These are phyloP conservation scores for Batillaria attramentaria DNA, from an alignment of 1,140 invertebrate species.

Conservation along the genomic window DNA sequence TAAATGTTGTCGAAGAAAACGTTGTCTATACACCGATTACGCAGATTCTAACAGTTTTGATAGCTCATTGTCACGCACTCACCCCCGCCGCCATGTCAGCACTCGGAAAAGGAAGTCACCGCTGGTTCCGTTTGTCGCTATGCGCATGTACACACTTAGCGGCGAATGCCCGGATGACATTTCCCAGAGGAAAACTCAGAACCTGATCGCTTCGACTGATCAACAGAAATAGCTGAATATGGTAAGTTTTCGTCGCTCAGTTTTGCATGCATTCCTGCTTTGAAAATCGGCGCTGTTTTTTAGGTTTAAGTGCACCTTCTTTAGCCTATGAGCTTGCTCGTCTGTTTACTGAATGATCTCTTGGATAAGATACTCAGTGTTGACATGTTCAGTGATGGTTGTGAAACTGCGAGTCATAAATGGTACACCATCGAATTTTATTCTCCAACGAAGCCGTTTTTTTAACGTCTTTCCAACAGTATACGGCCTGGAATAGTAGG, in stretches of 20 bases:
- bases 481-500: too few species aligned
- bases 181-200: conserved; percentile 3
- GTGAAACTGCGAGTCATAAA: too few species aligned
- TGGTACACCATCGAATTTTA: too few species aligned
- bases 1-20: neutral
- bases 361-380: too few species aligned
- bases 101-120: conserved; percentile 70
- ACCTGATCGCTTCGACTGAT: conserved; percentile 3
- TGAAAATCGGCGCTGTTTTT: neutral
- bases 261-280: neutral
- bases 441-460: too few species aligned
- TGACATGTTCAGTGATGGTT: too few species aligned
- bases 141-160: conserved; percentile 31
- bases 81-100: conserved; percentile 52
- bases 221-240: conserved; percentile 27
- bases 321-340: neutral
- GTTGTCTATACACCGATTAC: neutral
- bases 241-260: conserved; percentile 9
- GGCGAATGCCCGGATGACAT: conserved; percentile 36
- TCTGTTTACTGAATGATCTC: too few species aligned
- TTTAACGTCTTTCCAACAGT: too few species aligned
- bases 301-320: neutral
- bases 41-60: conserved; percentile 15
- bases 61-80: neutral
- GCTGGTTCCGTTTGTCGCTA: conserved; percentile 7